Conservation (phyloP, 2,113 vertebrate species). For the Calidris pygmaea region DNA sequence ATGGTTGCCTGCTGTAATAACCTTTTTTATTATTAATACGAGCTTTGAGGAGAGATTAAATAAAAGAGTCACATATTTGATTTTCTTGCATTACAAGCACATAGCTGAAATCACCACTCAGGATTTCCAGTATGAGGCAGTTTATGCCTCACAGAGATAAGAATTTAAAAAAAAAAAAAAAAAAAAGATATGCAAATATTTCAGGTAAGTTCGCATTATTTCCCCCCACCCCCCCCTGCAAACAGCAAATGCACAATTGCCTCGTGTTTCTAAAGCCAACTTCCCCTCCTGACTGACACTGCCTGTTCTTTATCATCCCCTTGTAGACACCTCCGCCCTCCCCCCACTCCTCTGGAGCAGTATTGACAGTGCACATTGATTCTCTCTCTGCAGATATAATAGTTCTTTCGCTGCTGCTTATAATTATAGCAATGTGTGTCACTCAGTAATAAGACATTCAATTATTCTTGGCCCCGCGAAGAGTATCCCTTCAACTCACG, state of each 20-base stretch:
- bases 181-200: neutral
- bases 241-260: conserved; percentile 33
- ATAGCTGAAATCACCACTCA: conserved; percentile 53
- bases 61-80: conserved; percentile 49
- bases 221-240: neutral
- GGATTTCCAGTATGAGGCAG: conserved; percentile 44
- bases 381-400: conserved; percentile 50
- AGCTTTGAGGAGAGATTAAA: conserved; percentile 59
- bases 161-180: neutral
- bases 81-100: conserved; percentile 55
- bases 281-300: conserved; percentile 40
- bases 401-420: conserved; percentile 37
- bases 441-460: conserved; percentile 53
- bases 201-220: neutral
- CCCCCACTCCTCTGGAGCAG: conserved; percentile 17
- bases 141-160: conserved; percentile 43
- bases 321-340: conserved; percentile 27
- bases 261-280: neutral
- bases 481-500: conserved; percentile 40
- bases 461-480: conserved; percentile 52
- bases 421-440: conserved; percentile 63
- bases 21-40: conserved; percentile 58
- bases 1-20: conserved; percentile 63
- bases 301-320: conserved; percentile 47
- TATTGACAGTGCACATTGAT: conserved; percentile 53